Percentiles rank a stretch among this genome's conserved stretches.
phyloP scores from a whole-genome alignment of 2,797 vertebrate genomes.

The Sebastes ruberrimus region DNA sequence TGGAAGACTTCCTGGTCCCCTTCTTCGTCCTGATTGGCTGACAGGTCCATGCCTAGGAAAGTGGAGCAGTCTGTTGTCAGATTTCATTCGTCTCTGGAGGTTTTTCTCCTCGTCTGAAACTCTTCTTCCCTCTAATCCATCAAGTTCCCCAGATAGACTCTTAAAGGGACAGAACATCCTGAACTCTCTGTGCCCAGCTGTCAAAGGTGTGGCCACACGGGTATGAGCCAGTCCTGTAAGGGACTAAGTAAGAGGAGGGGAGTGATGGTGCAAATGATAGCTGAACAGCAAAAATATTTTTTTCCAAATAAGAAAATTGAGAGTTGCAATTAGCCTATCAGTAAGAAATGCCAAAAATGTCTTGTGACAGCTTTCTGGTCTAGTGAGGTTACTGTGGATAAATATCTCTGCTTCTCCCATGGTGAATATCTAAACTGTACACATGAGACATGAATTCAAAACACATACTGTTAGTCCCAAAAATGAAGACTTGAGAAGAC shows the following conservation, averaged over 20 bases:
- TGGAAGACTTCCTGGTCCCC: constrained; percentile 97
- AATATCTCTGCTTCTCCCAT: background rate
- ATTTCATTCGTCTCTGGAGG: constrained; percentile 11
- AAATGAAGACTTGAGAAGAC: rapidly evolving
- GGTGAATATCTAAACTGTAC: background rate
- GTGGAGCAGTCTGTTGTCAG: constrained; percentile 34
- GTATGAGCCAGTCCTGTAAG: background rate
- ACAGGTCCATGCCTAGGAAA: constrained; percentile 92
- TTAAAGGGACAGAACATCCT: constrained; percentile 2
- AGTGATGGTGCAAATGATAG: background rate
- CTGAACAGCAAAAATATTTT: background rate
- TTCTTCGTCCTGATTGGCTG: constrained; percentile 96
- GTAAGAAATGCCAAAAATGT: background rate
- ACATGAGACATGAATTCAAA: background rate
- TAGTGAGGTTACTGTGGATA: background rate
- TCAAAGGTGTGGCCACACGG: background rate
- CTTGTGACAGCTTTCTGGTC: background rate
- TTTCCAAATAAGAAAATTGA: too few relatives aligned
- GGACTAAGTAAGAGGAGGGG: background rate
- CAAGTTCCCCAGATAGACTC: background rate
- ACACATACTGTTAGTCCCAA: background rate
- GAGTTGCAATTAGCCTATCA: too few relatives aligned
- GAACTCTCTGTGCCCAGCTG: background rate
- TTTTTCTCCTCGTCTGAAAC: constrained; percentile 18
- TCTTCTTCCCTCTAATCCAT: constrained; percentile 1